These are phyloP conservation scores for Picus viridis DNA, from an alignment of 2,797 vertebrate genomes.

Conservation along the genomic window DNA sequence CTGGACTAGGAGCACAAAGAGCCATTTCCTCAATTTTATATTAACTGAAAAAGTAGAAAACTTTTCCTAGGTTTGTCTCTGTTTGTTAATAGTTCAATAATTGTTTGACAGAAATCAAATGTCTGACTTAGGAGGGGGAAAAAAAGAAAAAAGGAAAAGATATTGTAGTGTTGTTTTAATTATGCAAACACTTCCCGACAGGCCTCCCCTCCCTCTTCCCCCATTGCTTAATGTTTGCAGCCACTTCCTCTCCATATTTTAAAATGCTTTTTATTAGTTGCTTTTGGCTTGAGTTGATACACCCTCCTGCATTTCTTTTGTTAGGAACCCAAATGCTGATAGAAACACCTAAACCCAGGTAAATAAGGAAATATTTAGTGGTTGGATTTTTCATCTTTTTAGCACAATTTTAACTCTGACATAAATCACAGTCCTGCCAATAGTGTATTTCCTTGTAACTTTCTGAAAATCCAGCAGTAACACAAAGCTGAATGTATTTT, in stretches of 20 bases:
- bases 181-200: background rate
- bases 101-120: conserved; percentile 12
- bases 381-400: background rate
- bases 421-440: background rate
- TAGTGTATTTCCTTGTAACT: background rate
- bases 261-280: background rate
- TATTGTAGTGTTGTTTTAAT: conserved; percentile 7
- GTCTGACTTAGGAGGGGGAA: background rate
- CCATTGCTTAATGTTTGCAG: background rate
- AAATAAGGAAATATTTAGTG: conserved; percentile 24
- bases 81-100: conserved; percentile 14
- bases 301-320: background rate
- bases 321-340: conserved; percentile 4
- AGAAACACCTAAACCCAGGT: conserved; percentile 10
- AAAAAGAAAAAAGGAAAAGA: background rate
- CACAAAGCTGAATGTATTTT: background rate
- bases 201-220: too few relatives aligned
- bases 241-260: background rate
- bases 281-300: background rate
- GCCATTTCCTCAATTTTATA: conserved; percentile 8
- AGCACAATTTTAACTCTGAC: conserved; percentile 16
- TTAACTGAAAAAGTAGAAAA: conserved; percentile 20
- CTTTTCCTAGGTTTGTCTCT: background rate
- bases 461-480: conserved; percentile 22
- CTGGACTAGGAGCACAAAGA: background rate